Percentiles rank a stretch among this genome's conserved stretches.
These are phyloP conservation scores for Varanus salvator DNA, from an alignment of 2,113 vertebrate species.

Conservation along the genomic window DNA sequence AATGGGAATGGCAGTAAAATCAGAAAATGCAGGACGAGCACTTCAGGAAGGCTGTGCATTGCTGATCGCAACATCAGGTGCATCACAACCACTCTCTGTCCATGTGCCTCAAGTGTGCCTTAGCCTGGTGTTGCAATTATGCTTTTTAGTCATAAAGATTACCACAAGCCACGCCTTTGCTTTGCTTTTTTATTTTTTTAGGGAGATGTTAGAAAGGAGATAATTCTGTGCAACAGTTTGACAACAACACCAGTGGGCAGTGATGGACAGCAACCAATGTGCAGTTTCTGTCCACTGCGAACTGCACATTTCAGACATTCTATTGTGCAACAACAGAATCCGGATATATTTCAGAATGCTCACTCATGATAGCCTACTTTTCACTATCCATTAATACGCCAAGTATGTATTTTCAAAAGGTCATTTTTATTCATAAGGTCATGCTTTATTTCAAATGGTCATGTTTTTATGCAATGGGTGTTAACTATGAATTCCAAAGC, in stretches of 20 bases:
- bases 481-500: slow-evolving; percentile 59
- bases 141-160: no score
- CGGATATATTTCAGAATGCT: neutral
- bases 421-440: no score
- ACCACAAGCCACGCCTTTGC: no score
- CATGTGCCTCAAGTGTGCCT: no score
- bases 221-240: no score
- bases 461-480: slow-evolving; percentile 18
- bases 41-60: neutral
- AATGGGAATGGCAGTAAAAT: neutral
- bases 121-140: no score
- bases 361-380: neutral
- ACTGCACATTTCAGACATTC: neutral
- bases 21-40: neutral
- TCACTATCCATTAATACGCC: neutral
- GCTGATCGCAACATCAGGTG: no score
- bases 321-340: neutral
- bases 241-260: no score
- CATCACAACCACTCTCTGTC: neutral
- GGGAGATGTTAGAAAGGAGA: no score
- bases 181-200: no score
- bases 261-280: neutral
- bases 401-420: slow-evolving; percentile 27
- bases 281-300: neutral
- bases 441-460: slow-evolving; percentile 25